These are phyloP conservation scores for Catharus minimus DNA, from an alignment of 2,113 vertebrate genomes.

Conservation along the genomic window DNA sequence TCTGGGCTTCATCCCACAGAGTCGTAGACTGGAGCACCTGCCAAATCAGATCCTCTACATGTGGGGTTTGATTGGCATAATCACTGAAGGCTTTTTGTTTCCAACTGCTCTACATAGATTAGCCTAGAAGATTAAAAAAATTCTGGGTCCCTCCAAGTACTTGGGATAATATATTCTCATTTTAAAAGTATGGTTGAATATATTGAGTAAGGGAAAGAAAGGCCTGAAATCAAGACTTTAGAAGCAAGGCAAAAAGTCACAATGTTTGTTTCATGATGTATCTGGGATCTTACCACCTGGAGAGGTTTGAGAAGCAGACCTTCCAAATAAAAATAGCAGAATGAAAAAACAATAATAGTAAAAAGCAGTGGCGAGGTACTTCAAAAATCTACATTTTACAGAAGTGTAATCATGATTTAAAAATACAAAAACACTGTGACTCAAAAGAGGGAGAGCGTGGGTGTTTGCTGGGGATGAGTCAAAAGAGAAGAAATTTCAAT, in stretches of 20 bases:
- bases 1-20: neutral
- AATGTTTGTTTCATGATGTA: constrained; percentile 4
- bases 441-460: constrained; percentile 25
- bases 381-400: constrained; percentile 52
- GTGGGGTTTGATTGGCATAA: neutral
- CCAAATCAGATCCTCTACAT: neutral
- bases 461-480: constrained; percentile 56
- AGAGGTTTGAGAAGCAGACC: constrained; percentile 7
- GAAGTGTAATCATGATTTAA: constrained; percentile 55
- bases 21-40: neutral
- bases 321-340: constrained; percentile 31
- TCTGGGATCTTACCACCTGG: constrained; percentile 16
- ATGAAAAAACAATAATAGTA: constrained; percentile 41
- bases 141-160: neutral
- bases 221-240: constrained; percentile 3
- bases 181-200: neutral
- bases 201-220: neutral
- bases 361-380: constrained; percentile 2
- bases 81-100: neutral
- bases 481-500: constrained; percentile 43
- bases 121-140: constrained; percentile 1
- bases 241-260: neutral
- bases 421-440: constrained; percentile 62
- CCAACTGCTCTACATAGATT: neutral
- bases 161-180: constrained; percentile 4